A percentile compares a stretch with the other conserved stretches of the same genome.
Conservation (phyloP, 1,140 invertebrate genomes). For the Thereuonema tuberculata region DNA sequence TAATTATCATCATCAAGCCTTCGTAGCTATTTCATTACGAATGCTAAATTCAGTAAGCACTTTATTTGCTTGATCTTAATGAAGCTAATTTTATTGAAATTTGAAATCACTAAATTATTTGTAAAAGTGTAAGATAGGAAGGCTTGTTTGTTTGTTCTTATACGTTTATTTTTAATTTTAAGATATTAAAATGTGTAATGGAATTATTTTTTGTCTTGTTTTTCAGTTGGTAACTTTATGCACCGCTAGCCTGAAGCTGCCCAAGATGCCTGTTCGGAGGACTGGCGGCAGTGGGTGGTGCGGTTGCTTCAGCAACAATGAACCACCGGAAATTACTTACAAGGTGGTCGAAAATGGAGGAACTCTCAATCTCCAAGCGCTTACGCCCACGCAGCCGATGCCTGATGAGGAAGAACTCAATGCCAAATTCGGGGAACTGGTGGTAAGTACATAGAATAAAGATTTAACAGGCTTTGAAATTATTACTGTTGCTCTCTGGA, state of each 20-base stretch:
- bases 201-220: neutral
- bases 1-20: too few relatives aligned
- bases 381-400: constrained; percentile 78
- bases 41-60: too few relatives aligned
- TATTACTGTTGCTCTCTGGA: neutral
- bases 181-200: neutral
- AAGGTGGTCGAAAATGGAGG: constrained; percentile 77
- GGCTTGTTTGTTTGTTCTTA: too few relatives aligned
- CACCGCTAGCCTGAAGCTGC: constrained; percentile 3
- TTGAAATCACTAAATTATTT: too few relatives aligned
- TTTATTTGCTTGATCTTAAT: too few relatives aligned
- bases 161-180: too few relatives aligned
- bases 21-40: too few relatives aligned
- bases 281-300: constrained; percentile 36
- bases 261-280: constrained; percentile 17
- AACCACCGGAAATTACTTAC: constrained; percentile 78
- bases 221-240: constrained; percentile 7
- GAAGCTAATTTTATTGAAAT: too few relatives aligned
- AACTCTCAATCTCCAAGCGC: constrained; percentile 63
- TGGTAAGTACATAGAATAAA: constrained; percentile 60
- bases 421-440: constrained; percentile 82
- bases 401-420: constrained; percentile 82
- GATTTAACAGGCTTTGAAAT: too few relatives aligned
- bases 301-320: constrained; percentile 48
- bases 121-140: too few relatives aligned